Conservation (phyloP, 2,113 vertebrate genomes). For the Xenopus tropicalis region UCB_Xtro_10.0 CM004450.2:53058001-53058500, state of each 20-base stretch:
- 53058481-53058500: background rate
- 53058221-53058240: background rate
- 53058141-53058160: too few relatives aligned
- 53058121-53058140: too few relatives aligned
- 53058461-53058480: slow-evolving; percentile 1
- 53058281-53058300: background rate
- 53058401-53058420: slow-evolving; percentile 6
- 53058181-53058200: too few relatives aligned
- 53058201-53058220: too few relatives aligned
- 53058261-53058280: background rate
- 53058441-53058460: slow-evolving; percentile 1
- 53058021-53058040: too few relatives aligned
- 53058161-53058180: too few relatives aligned
- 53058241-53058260: background rate
- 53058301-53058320: background rate
- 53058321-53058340: background rate
- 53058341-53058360: background rate
- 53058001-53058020: too few relatives aligned
- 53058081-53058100: too few relatives aligned
- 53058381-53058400: slow-evolving; percentile 1
- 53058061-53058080: too few relatives aligned
- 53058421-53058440: slow-evolving; percentile 1
- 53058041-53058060: too few relatives aligned
- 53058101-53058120: too few relatives aligned
- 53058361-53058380: background rate